Conservation (phyloP, 2,888 invertebrate genomes). For the Drosophila birchii region DNA sequence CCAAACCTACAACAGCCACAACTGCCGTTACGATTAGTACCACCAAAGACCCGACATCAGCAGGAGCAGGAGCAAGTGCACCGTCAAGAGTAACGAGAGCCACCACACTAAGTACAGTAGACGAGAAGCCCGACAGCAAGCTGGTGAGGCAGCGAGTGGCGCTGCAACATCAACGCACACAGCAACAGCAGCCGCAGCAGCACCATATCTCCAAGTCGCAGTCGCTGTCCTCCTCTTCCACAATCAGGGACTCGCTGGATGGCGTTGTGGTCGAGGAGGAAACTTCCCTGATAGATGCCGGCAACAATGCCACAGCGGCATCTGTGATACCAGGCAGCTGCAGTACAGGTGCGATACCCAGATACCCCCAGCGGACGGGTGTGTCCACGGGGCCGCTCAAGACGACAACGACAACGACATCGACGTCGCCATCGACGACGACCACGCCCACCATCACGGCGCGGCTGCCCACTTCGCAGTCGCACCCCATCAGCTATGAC, state of each 20-base stretch:
- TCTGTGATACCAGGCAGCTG: conserved; percentile 42
- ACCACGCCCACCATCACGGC: conserved; percentile 49
- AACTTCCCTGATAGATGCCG: conserved; percentile 82
- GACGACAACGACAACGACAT: conserved; percentile 42
- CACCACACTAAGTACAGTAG: conserved; percentile 64
- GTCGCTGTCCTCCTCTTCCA: conserved; percentile 73
- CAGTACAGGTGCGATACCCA: conserved; percentile 46
- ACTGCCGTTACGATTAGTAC: conserved; percentile 79
- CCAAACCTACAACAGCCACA: conserved; percentile 61
- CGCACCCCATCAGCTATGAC: conserved; percentile 71
- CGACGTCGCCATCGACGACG: conserved; percentile 41
- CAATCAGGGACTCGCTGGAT: conserved; percentile 71
- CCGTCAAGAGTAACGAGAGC: conserved; percentile 40
- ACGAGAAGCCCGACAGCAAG: conserved; percentile 78
- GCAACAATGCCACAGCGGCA: conserved; percentile 22
- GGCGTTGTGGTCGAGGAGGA: conserved; percentile 77
- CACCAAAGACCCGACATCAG: conserved; percentile 62
- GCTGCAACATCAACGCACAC: conserved; percentile 77
- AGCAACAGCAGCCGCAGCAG: conserved; percentile 56
- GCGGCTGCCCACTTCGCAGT: conserved; percentile 67
- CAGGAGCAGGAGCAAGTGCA: conserved; percentile 39
- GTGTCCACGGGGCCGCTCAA: conserved; percentile 69
- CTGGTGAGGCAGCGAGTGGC: conserved; percentile 82
- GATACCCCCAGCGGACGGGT: conserved; percentile 54
- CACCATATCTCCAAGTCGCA: conserved; percentile 63